A percentile compares a stretch with the other conserved stretches of the same genome.
These are phyloP conservation scores for Brachionus calyciflorus DNA, from an alignment of 1,140 invertebrate genomes.

Conservation along the genomic window DNA sequence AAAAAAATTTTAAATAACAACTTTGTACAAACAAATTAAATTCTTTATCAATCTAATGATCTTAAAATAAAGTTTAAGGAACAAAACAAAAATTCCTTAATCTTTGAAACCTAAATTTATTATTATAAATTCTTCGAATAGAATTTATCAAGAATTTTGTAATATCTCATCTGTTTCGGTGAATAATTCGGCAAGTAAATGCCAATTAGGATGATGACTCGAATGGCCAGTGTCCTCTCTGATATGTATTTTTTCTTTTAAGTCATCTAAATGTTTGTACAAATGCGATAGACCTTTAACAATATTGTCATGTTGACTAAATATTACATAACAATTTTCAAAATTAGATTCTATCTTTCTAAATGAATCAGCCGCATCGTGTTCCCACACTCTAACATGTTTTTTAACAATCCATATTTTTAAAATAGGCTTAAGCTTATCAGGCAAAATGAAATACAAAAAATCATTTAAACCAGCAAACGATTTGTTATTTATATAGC, in stretches of 20 bases:
- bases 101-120: background rate
- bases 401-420: constrained; percentile 20
- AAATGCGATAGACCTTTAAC: constrained; percentile 25
- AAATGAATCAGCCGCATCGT: background rate
- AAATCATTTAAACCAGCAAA: constrained; percentile 19
- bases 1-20: too few species aligned
- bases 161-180: background rate
- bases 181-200: constrained; percentile 30
- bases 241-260: background rate
- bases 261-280: constrained; percentile 30
- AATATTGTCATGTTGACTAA: constrained; percentile 2
- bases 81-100: background rate
- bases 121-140: too few species aligned
- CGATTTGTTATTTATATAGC: constrained; percentile 35
- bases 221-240: constrained; percentile 9
- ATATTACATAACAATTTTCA: constrained; percentile 17
- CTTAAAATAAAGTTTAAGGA: too few species aligned
- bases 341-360: constrained; percentile 16
- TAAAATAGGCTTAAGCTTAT: background rate
- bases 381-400: constrained; percentile 20
- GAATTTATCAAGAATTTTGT: too few species aligned
- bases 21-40: too few species aligned
- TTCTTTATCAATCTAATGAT: too few species aligned
- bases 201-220: constrained; percentile 20
- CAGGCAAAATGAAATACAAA: constrained; percentile 44